phyloP scores from a whole-genome alignment of 2,113 vertebrate genomes.

The Pluvianellus socialis region DNA sequence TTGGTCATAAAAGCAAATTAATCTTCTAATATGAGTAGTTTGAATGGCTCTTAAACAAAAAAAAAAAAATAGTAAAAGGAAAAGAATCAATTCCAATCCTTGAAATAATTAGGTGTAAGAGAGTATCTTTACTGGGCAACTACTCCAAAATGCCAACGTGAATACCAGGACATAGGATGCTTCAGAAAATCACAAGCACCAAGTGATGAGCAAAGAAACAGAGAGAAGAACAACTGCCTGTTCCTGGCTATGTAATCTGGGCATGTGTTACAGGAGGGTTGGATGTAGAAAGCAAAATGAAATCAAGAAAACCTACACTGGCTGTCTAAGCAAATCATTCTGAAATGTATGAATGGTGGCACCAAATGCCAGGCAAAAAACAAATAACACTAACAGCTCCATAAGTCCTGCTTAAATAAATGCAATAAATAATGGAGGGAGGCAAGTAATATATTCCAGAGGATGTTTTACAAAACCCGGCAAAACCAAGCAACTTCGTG shows the following conservation, averaged over 20 bases:
- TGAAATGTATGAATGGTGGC: slow-evolving; percentile 20
- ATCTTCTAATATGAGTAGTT: background rate
- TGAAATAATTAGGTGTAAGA: background rate
- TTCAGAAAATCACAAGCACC: background rate
- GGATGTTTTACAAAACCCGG: slow-evolving; percentile 53
- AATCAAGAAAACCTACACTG: background rate
- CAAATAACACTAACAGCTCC: slow-evolving; percentile 56
- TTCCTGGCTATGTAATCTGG: background rate
- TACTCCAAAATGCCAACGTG: background rate
- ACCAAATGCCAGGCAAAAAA: slow-evolving; percentile 53
- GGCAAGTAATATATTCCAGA: slow-evolving; percentile 59
- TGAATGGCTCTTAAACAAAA: background rate
- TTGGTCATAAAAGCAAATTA: slow-evolving; percentile 22
- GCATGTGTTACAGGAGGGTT: background rate
- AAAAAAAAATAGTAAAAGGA: background rate
- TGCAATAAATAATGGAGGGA: slow-evolving; percentile 57
- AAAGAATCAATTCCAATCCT: background rate
- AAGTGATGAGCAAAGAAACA: background rate
- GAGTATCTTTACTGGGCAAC: background rate
- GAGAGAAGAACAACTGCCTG: background rate
- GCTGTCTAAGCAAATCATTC: slow-evolving; percentile 34
- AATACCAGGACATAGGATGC: background rate
- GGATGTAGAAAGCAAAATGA: slow-evolving; percentile 9
- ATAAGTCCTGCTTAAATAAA: slow-evolving; percentile 53
- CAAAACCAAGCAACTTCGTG: slow-evolving; percentile 64